Base-by-base conservation (phyloP, 2,113 vertebrate species). In the Dicaeum eximium region DNA sequence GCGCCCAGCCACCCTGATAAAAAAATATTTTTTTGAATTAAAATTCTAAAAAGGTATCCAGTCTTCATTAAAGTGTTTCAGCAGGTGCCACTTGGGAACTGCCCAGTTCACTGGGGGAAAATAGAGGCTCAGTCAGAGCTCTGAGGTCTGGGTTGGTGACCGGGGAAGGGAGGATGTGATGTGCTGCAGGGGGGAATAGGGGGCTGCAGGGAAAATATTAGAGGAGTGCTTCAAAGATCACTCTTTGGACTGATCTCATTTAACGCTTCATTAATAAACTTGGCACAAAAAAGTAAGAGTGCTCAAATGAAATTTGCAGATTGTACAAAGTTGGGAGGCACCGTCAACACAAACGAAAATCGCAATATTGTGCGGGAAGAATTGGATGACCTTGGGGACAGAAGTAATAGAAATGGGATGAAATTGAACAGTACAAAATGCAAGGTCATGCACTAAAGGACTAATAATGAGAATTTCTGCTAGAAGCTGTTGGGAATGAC, bases 401-500 rank as follows among this genome's bases (percentile, higher is more conserved):
- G 91, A 94, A 95, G 95, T 96, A 97, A 97, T 96, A 97, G 95
- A 97, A 96, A 97, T 61, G 89, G 95, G 96, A 97, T 96, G 94
- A 96, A 96, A 97, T 93, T 96, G 96, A 96, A 95, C 92, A 96
- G 96, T 94, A 85, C 95, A 97, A 97, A 97, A 96, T 96, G 96
- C 94, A 97, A 97, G 96, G 95, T 97, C 96, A 97, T 89, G 91
- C 92, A 86, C 96, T 89, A 79, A 95, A 92, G 89, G 93, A 96
- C 96, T 97, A 95, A 97, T 97, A 97, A 97, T 97, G 94, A 97
- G 96, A 97, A 97, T 93, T 95, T 95, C 96, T 96, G 95, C 95
- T 77, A 86, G 96, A 94, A 97, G 96, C 96, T 96, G 83, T 95
- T 95, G 88, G 92, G 89, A 96, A 93, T 93, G 94, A 97, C 96